Base-by-base conservation (phyloP, 2,113 vertebrate species). In the Rhombomys opimus region DNA sequence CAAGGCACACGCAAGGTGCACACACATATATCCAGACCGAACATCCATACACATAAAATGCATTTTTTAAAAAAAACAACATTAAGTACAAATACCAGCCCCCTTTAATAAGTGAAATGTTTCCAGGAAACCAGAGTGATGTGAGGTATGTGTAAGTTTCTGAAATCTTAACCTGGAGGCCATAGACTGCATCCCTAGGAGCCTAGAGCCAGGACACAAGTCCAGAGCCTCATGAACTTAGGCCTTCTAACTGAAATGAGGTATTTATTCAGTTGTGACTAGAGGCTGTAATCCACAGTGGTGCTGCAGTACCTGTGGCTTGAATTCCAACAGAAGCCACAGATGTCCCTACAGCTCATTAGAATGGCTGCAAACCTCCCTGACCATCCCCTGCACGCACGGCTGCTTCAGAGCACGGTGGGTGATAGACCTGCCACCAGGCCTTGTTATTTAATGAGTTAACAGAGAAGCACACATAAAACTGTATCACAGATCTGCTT, bases 361-460 rank as follows among this genome's bases (percentile, higher is more conserved):
- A 50, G 25, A 54, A 70, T 52, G 41, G 41, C 23, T 54, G 11
- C 68, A 91, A 84, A 78, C 67, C 82, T 70, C 67, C 90, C 89
- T 57, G 88, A 93, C 91, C 27, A 75, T 46, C n/a, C 27, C 68
- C 72, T 89, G 86, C 68, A 78, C 32, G 2, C 25, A 41, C 15
- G 65, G 9, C 41, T 82, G 73, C 95, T 96, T 91, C 65, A 82
- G 91, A 75, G 54, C 67, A 70, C 35, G 46, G 57, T 68, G 77
- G 38, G 32, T 23, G 38, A 81, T 0, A 81, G 52, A 30, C 59
- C 32, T 61, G 32, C 32, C 72, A 46, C 61, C 41, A 1, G 7
- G 12, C 46, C 87, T 89, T 32, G 0, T 86, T 89, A 94, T 87
- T 92, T 92, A 96, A 73, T 70, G 73, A 95, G 59, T 90, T 85